Base-by-base conservation (phyloP, 1,140 invertebrate genomes). In the Hydropsyche tenuis region DNA sequence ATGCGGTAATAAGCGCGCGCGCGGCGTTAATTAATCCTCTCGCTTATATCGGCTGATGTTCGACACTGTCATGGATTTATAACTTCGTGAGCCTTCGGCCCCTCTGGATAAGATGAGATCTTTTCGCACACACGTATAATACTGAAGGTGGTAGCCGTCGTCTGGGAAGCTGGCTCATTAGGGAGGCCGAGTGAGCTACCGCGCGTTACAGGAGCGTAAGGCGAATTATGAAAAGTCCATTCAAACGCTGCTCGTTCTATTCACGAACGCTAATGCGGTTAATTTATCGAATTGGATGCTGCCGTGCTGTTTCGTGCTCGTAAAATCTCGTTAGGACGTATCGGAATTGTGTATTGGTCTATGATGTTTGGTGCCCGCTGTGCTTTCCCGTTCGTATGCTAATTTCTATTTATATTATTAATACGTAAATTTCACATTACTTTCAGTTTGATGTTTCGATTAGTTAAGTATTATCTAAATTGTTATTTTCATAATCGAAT, bases 131-230 rank as follows among this genome's bases (percentile, higher is more conserved):
- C n/a, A n/a, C n/a, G n/a, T n/a, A n/a, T n/a, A n/a, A n/a, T n/a
- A n/a, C 5, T 48, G 46, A 37, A 37, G 30, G 30, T 9, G 3
- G 30, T 37, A 37, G n/a, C n/a, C n/a, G n/a, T 30, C 9, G n/a
- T 66, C 64, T 68, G 65, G 46, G 65, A 68, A 68, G 23, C 22
- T 2, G 37, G 65, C 65, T 68, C 65, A 68, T 68, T 68, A 68
- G 37, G 14, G 56, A 60, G 30, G 4, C 12, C 22, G 56, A 22
- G 56, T 25, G 56, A 60, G 51, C 16, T 53, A 53, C 51, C 22
- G 6, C 18, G 1, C 11, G 45, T 46, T n/a, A n/a, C n/a, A n/a
- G n/a, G n/a, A 16, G 45, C 18, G 11, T 12, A n/a, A n/a, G 2
- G 45, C 45, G 20, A 60, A 60, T 60, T 60, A 60, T 60, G 20